Percentiles rank a stretch among this genome's conserved stretches.
These are phyloP conservation scores for Eulemur albifrons DNA, from an alignment of 2,797 vertebrate genomes.

Conservation along the genomic window DNA sequence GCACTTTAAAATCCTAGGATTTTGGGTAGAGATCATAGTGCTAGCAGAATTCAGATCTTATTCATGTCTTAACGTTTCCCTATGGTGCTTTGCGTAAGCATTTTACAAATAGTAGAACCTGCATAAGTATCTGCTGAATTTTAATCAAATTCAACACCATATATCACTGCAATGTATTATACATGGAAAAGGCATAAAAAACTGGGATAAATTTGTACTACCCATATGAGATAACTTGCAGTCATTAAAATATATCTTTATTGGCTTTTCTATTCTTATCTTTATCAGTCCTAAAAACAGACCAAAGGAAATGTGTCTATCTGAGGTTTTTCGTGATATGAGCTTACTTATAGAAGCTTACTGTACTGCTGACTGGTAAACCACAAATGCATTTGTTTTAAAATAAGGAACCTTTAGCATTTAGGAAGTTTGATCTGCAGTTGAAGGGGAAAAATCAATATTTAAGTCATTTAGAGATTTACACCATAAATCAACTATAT, in stretches of 20 bases:
- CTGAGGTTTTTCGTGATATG: not conserved
- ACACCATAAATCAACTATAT: conserved; percentile 36
- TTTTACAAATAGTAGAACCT: conserved; percentile 1
- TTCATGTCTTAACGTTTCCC: not conserved
- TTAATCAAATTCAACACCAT: conserved; percentile 35
- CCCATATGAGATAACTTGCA: not conserved
- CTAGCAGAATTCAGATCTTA: not conserved
- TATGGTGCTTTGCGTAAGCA: not conserved
- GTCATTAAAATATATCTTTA: not conserved
- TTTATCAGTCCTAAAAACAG: conserved; percentile 9
- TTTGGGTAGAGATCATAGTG: not conserved
- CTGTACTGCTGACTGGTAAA: not conserved
- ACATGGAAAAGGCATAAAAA: not conserved
- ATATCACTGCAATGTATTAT: conserved; percentile 11
- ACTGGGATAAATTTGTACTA: not conserved
- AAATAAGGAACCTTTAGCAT: conserved; percentile 23
- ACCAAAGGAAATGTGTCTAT: not conserved
- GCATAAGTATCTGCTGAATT: conserved; percentile 39
- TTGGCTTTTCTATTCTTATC: conserved; percentile 14
- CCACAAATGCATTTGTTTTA: not conserved
- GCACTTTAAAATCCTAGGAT: not conserved
- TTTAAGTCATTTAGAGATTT: conserved; percentile 50
- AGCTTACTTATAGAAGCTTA: not conserved
- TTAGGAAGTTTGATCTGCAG: not conserved
- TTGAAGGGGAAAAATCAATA: conserved; percentile 43